Evolutionary conservation across 1,140 invertebrate species (phyloP), one percentile per base, ranked within the genome.

Genomic region (Lanistes nyassanus): DNA sequence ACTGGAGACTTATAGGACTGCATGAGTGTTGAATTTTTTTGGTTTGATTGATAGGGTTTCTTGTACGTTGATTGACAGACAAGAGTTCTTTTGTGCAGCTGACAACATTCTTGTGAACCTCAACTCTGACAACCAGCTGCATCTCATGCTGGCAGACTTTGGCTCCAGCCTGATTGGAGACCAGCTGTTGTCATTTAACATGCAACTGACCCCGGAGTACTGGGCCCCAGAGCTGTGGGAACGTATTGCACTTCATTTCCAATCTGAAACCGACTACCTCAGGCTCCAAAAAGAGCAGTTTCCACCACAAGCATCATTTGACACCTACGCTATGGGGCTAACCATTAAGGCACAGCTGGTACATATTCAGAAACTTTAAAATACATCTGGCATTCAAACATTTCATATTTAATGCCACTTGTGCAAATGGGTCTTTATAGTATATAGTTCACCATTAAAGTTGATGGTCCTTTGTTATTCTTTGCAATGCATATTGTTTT

Each of bases 201-300:
- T 70, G 68, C 42, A 36, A 13, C 26, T 70, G 68, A 70, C 68
- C 3, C 68, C 68, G 3, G 68, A 70, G 29, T 70, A 70, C 68
- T 70, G 68, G 68, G 47, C 68, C 2, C 68, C 68, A 29, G 68
- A 70, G 26, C 36, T 70, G 29, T 70, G 68, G 68, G n/a, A 70
- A n/a, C 26, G 56, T 34, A 19, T 70, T 29, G 68, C 13, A 36
- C n/a, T 3, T 3, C 23, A 5, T 34, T 5, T 70, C n/a, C n/a
- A 6, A 5, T 26, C 62, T 34, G 6, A 34, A 6, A 16, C 6
- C 1, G n/a, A 31, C 42, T 47, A 47, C 42, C 9, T 13, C 42
- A 47, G 19, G 19, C 42, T 31, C 23, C n/a, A 36, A 7, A 36
- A 36, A 29, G 60, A 31, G 5, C 13, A 70, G 68, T 56, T 70